A percentile compares a stretch with the other conserved stretches of the same genome.
phyloP scores from a whole-genome alignment of 2,797 vertebrate species.

The Potorous gilbertii region DNA sequence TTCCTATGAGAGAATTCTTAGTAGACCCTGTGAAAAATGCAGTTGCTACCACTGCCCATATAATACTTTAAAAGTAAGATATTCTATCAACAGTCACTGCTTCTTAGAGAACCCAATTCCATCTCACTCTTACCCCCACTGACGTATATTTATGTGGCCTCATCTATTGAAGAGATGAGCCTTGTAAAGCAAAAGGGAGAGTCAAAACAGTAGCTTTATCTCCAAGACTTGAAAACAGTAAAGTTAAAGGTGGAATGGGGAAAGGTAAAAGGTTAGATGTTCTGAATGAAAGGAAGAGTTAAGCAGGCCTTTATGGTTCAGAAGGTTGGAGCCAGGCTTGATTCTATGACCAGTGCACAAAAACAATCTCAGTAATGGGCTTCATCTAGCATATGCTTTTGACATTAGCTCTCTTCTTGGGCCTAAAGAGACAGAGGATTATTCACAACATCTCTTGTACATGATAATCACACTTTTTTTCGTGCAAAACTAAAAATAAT shows the following conservation, averaged over 20 bases:
- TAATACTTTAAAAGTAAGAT: constrained; percentile 73
- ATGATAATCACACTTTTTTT: constrained; percentile 23
- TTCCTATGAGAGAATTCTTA: constrained; percentile 53
- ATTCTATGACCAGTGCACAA: constrained; percentile 57
- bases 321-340: constrained; percentile 36
- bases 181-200: constrained; percentile 64
- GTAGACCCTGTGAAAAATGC: constrained; percentile 73
- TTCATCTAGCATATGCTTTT: background rate
- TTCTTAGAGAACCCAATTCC: constrained; percentile 72
- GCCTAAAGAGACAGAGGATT: constrained; percentile 44
- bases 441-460: constrained; percentile 33
- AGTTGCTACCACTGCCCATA: constrained; percentile 72
- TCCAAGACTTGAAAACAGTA: background rate
- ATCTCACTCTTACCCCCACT: constrained; percentile 51
- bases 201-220: constrained; percentile 45
- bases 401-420: constrained; percentile 32
- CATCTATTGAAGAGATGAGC: constrained; percentile 71
- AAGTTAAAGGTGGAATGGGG: background rate
- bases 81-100: constrained; percentile 71
- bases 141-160: constrained; percentile 63
- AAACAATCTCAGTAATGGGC: constrained; percentile 33
- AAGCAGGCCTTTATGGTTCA: constrained; percentile 62
- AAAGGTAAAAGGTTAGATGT: background rate
- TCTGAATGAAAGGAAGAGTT: constrained; percentile 52
- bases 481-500: constrained; percentile 11